Base-by-base conservation (phyloP, 1,140 invertebrate species). In the Tribolium castaneum region DNA sequence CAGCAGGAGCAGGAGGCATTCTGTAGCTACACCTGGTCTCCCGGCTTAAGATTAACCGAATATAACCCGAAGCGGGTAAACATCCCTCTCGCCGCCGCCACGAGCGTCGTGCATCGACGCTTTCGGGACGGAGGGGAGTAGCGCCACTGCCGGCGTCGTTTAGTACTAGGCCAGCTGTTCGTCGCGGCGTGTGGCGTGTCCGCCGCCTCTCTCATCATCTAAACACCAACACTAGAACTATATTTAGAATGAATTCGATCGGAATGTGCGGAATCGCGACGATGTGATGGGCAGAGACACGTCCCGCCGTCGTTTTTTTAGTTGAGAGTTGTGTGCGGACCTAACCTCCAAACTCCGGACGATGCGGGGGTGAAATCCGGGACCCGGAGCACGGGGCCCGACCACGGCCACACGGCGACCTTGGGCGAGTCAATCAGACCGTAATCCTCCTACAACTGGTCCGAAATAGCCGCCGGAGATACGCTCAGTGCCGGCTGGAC, bases 161-260 rank as follows among this genome's bases (percentile, higher is more conserved):
- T 52, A 75, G 77, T 78, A 75, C 71, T 50, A 78, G 22, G 9
- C 72, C 77, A 78, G 71, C 71, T 78, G 77, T 78, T 70, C 19
- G 39, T 34, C 52, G 54, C 77, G 25, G n/a, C 71, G 77, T 50
- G 72, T 66, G 71, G 56, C 71, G 35, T 49, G 14, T 45, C 66
- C 6, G 6, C 34, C 56, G 70, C 35, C 13, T 10, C 50, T 59
- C 10, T 34, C n/a, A 52, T 45, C 39, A 45, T n/a, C 39, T 45
- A 56, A 49, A 74, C 39, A 59, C 35, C 70, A 52, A 73, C 74
- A 62, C 52, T 22, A 39, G 34, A 35, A 39, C 72, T 75, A 54
- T 52, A 54, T 75, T 59, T 75, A 75, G 70, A 49, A 50, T 49
- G 70, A 72, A 50, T 72, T 72, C 70, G 70, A 72, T 72, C 39